phyloP scores from a whole-genome alignment of 2,888 invertebrate species.

The Acrocyrtus sp. region DNA sequence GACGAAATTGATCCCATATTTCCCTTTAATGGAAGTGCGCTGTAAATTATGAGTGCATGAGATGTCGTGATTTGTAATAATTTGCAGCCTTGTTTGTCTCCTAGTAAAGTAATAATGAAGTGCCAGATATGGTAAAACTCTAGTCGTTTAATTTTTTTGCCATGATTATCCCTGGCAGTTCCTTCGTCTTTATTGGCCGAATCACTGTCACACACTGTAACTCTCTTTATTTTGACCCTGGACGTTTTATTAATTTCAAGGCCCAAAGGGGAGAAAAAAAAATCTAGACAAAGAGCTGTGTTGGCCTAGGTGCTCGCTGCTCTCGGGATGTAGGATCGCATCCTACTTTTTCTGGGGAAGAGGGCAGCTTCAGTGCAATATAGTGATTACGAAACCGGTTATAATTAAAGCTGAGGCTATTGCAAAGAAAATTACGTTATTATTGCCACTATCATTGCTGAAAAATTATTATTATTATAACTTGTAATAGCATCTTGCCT shows the following conservation, averaged over 20 bases:
- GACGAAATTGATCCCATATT: constrained; percentile 51
- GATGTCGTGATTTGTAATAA: constrained; percentile 54
- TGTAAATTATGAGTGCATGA: constrained; percentile 53
- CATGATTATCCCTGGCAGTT: constrained; percentile 38
- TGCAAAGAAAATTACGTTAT: too few species aligned
- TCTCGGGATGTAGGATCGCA: too few species aligned
- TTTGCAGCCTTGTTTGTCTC: constrained; percentile 55
- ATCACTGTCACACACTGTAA: constrained; percentile 53
- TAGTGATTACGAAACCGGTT: too few species aligned
- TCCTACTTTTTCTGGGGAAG: too few species aligned
- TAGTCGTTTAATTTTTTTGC: constrained; percentile 43
- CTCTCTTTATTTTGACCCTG: too few species aligned
- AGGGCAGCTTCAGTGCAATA: too few species aligned
- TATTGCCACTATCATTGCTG: constrained; percentile 34
- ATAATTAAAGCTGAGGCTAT: too few species aligned
- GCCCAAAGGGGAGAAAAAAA: too few species aligned
- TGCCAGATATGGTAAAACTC: constrained; percentile 51
- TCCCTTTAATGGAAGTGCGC: constrained; percentile 46
- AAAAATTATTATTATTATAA: constrained; percentile 30
- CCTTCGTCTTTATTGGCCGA: constrained; percentile 46
- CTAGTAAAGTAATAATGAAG: constrained; percentile 49
- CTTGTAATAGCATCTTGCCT: too few species aligned
- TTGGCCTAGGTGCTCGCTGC: too few species aligned
- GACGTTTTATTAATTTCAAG: too few species aligned
- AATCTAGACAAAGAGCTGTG: too few species aligned